These are phyloP conservation scores for Geotrypetes seraphini DNA, from an alignment of 2,797 vertebrate genomes.

Conservation along the genomic window DNA sequence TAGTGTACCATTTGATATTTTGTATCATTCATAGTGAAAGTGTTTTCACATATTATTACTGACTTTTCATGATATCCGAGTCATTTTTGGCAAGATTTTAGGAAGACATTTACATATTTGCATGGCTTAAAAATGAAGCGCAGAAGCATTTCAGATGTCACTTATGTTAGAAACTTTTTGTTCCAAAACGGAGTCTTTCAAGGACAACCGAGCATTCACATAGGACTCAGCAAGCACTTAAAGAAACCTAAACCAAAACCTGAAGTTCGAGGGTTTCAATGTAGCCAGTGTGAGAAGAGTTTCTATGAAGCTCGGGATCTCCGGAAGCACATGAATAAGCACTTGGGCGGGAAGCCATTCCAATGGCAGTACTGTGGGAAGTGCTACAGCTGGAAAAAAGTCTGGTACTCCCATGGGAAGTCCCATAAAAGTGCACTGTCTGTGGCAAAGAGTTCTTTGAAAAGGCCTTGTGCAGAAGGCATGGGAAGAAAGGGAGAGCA, in stretches of 20 bases:
- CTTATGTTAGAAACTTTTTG: constrained; percentile 83
- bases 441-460: too few relatives aligned
- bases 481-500: too few relatives aligned
- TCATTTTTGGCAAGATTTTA: constrained; percentile 71
- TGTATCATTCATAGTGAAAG: too few relatives aligned
- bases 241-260: too few relatives aligned
- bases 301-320: constrained; percentile 93
- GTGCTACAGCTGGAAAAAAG: constrained; percentile 98
- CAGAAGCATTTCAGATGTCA: constrained; percentile 87
- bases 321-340: constrained; percentile 97
- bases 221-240: too few relatives aligned
- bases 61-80: too few relatives aligned
- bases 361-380: constrained; percentile 95
- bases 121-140: constrained; percentile 89
- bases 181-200: constrained; percentile 92
- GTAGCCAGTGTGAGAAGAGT: constrained; percentile 87
- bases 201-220: constrained; percentile 87
- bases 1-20: too few relatives aligned
- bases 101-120: constrained; percentile 88
- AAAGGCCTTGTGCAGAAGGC: too few relatives aligned
- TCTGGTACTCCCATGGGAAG: constrained; percentile 98
- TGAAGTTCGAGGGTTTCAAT: too few relatives aligned
- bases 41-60: too few relatives aligned
- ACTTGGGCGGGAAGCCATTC: constrained; percentile 92
- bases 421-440: too few relatives aligned